Evolutionary conservation across 2,888 invertebrate species (phyloP).

Genomic region (Erpobdella octoculata): DNA sequence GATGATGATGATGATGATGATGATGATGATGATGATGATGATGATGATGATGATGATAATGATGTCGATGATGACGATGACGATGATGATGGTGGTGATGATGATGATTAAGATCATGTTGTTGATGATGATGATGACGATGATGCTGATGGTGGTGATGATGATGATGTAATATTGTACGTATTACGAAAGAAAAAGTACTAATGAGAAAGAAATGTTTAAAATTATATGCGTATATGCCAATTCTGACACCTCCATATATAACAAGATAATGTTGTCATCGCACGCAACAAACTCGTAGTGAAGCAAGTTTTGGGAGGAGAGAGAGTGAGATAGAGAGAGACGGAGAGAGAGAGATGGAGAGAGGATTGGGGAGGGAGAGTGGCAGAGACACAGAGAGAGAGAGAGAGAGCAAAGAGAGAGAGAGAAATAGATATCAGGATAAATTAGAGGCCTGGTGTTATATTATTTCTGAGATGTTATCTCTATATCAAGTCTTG

Average conservation of each 20-base stretch:
- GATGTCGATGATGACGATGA: background rate
- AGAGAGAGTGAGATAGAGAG: background rate
- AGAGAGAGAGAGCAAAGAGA: too few species aligned
- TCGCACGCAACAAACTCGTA: too few species aligned
- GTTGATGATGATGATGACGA: background rate
- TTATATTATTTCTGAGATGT: too few species aligned
- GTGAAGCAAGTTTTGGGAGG: too few species aligned
- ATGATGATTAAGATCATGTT: background rate
- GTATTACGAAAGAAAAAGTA: background rate
- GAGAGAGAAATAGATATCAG: too few species aligned
- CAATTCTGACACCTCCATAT: too few species aligned
- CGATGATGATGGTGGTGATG: background rate
- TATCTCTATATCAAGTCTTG: too few species aligned
- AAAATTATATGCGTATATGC: too few species aligned
- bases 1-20: slow-evolving; percentile 11
- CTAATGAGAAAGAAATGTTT: too few species aligned
- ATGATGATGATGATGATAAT: background rate
- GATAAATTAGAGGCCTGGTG: too few species aligned
- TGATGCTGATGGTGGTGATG: background rate
- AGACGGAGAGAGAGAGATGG: background rate
- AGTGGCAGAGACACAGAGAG: background rate
- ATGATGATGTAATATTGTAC: background rate
- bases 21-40: background rate
- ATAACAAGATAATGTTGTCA: too few species aligned
- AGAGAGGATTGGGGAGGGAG: background rate